Conservation (phyloP, 2,113 vertebrate species). For the Limnothrissa miodon region DNA sequence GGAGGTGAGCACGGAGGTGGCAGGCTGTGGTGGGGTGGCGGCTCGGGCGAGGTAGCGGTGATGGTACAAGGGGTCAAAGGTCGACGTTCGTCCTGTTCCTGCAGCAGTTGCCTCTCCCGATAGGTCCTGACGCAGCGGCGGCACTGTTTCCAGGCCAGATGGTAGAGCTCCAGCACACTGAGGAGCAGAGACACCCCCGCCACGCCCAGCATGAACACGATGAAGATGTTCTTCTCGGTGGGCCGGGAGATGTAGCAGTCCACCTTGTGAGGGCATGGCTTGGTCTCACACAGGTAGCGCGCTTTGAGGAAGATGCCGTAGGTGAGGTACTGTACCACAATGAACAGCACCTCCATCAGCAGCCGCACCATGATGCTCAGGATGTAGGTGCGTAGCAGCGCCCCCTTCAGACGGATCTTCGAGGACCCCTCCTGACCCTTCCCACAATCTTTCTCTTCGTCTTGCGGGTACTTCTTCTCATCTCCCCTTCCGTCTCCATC, state of each 20-base stretch:
- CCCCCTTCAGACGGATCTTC: constrained; percentile 76
- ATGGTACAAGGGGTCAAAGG: constrained; percentile 32
- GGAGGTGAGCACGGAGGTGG: constrained; percentile 75
- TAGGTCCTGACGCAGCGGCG: constrained; percentile 54
- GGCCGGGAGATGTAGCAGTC: constrained; percentile 95
- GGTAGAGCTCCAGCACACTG: constrained; percentile 85
- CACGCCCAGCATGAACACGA: constrained; percentile 92
- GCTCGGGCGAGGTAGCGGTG: constrained; percentile 46
- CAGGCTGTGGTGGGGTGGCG: constrained; percentile 41
- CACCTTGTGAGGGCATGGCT: constrained; percentile 87
- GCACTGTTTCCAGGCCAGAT: constrained; percentile 90
- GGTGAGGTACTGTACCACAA: constrained; percentile 88
- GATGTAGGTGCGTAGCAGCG: constrained; percentile 86
- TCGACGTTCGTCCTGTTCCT: constrained; percentile 32
- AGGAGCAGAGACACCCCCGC: constrained; percentile 84
- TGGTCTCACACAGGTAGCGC: constrained; percentile 83
- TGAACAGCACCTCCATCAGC: constrained; percentile 90
- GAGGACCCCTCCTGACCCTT: constrained; percentile 63
- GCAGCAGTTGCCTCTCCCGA: constrained; percentile 29
- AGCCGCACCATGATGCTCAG: constrained; percentile 89
- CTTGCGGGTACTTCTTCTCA: constrained; percentile 56
- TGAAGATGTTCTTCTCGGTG: constrained; percentile 98
- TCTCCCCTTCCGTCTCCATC: constrained; percentile 24
- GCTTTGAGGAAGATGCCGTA: constrained; percentile 88
- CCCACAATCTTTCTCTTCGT: constrained; percentile 52